Conservation (phyloP, 2,113 vertebrate species). For the Actinemys pallida region DNA sequence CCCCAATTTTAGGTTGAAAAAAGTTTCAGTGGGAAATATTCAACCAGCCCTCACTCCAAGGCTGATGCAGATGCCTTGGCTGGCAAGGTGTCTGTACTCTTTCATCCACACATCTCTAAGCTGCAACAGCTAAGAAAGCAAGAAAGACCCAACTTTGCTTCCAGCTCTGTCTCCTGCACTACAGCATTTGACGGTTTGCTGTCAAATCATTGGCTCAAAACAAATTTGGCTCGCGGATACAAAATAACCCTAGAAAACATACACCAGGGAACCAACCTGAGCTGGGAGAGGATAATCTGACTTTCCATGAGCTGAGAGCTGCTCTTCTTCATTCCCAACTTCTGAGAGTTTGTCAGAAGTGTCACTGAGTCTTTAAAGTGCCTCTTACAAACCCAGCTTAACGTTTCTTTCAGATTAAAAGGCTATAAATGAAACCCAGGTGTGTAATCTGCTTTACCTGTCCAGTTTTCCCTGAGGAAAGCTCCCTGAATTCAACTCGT, state of each 20-base stretch:
- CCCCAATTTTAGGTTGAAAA: background rate
- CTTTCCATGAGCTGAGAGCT: background rate
- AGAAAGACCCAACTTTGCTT: background rate
- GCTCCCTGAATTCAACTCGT: background rate
- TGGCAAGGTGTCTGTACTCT: background rate
- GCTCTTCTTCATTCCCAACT: background rate
- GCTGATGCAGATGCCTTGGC: background rate
- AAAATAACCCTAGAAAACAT: background rate
- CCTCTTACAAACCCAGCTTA: background rate
- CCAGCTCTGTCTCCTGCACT: background rate
- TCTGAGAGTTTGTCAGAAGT: background rate
- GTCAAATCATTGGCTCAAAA: background rate
- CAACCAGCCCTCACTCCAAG: background rate
- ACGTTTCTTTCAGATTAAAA: background rate
- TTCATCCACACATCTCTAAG: background rate
- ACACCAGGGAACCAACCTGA: background rate
- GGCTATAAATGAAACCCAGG: background rate
- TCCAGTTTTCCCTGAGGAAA: background rate
- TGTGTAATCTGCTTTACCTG: slow-evolving; percentile 44
- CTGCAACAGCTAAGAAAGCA: background rate
- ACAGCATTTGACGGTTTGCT: background rate
- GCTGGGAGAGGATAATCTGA: background rate
- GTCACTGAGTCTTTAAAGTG: background rate
- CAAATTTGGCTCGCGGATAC: background rate
- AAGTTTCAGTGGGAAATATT: background rate